Base-by-base conservation (phyloP, 1,140 invertebrate genomes). In the Meteorus sp. region DNA sequence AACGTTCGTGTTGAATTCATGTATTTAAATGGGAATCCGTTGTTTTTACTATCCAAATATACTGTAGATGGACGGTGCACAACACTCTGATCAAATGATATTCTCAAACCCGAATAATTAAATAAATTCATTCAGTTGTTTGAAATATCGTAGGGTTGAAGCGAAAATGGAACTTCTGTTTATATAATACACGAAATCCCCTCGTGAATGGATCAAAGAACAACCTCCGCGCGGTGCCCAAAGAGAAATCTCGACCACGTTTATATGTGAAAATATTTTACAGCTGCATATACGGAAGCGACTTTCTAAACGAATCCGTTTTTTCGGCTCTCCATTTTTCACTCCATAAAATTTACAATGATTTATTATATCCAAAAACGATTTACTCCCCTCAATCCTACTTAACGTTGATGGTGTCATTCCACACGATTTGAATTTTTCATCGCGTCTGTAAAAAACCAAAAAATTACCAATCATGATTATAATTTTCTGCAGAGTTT, bases 241-340 rank as follows among this genome's bases (percentile, higher is more conserved):
- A 60, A 55, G 59, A 50, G 59, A 60, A 60, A 60, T 60, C 59
- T 48, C 13, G 44, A 37, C 39, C 37, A 47, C 27, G 2, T 20
- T 29, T 39, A 19, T n/a, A n/a, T n/a, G n/a, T n/a, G n/a, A n/a
- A n/a, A 29, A 31, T 48, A 22, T 54, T 62, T 50, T 58, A 56
- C 60, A 62, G 50, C 55, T 35, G 25, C 31, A 11, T 13, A 6
- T 48, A 41, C 27, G 25, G 17, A n/a, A 17, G 23, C 25, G 13
- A 37, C 45, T 48, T 56, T 35, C 27, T 22, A 31, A 33, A 55
- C 25, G 39, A 45, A 13, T 60, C 37, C 23, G 20, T 57, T 43
- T 61, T 61, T 25, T 31, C 23, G 29, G 17, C 20, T n/a, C n/a
- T n/a, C n/a, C 35, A 8, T 19, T 47, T 47, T 47, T 47, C 19